A percentile compares a stretch with the other conserved stretches of the same genome.
Evolutionary conservation across 2,888 invertebrate genomes (phyloP).

Genomic region (Pyrgus malvae): DNA sequence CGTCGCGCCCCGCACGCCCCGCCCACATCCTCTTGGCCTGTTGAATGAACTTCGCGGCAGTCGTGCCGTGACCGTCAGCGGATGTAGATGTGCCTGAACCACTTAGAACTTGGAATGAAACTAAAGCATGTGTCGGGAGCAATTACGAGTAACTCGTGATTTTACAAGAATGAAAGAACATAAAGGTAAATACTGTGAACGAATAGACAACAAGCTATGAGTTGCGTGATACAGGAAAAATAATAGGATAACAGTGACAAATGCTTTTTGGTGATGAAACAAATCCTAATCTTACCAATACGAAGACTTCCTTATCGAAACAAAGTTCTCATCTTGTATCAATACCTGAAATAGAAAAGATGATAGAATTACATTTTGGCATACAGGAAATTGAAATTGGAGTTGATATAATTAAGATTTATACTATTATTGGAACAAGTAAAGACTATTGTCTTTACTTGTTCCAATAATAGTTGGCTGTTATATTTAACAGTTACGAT

Average conservation of each 20-base stretch:
- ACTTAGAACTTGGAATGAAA: slow-evolving; percentile 1
- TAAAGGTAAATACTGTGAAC: slow-evolving; percentile 3
- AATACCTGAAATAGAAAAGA: too few relatives aligned
- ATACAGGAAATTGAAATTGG: too few relatives aligned
- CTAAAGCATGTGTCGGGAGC: slow-evolving; percentile 4
- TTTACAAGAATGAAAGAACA: slow-evolving; percentile 8
- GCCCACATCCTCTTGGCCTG: slow-evolving; percentile 74
- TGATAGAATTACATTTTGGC: too few relatives aligned
- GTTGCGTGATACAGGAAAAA: background rate
- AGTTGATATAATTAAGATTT: too few relatives aligned
- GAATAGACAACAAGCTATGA: background rate
- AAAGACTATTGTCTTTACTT: too few relatives aligned
- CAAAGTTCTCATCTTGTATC: too few relatives aligned
- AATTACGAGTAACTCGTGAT: slow-evolving; percentile 1
- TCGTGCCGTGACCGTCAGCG: slow-evolving; percentile 53
- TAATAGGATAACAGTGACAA: background rate
- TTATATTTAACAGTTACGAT: too few relatives aligned
- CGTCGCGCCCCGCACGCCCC: slow-evolving; percentile 76
- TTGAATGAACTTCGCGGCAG: slow-evolving; percentile 75
- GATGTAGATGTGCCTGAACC: slow-evolving; percentile 42
- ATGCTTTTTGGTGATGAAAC: too few relatives aligned
- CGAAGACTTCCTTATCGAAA: too few relatives aligned
- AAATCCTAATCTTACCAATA: too few relatives aligned
- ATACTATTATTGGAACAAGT: too few relatives aligned
- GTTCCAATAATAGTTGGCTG: too few relatives aligned